Base-by-base conservation (phyloP, 2,888 invertebrate genomes). In the Girardia tigrina region DNA sequence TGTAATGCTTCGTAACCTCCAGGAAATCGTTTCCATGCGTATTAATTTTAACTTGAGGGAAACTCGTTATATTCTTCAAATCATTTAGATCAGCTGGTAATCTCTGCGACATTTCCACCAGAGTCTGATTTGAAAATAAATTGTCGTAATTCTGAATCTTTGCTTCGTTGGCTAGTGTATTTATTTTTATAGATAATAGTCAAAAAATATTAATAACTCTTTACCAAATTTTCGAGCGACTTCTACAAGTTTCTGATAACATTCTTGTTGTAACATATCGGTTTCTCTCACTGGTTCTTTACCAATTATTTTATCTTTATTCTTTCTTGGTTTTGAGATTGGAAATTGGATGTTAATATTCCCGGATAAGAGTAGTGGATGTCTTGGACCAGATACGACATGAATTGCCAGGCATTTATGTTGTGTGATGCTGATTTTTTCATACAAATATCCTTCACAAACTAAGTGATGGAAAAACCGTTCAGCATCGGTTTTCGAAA, bases 341-440 rank as follows among this genome's bases (percentile, higher is more conserved):
- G 73, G 42, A 29, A 73, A 16, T 70, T 36, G 73, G n/a, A 86
- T 86, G 82, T 87, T 87, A 0, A 81, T 77, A 78, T 83, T 82
- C 4, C 86, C 86, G 42, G 79, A 81, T 72, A 88, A 81, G 0
- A 89, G 82, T 42, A 87, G 87, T 56, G 87, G 84, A 1, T 90
- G 89, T 79, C 89, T 88, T 0, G 88, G 87, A 0, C 94, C 94
- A 27, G 90, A 85, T 81, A 88, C 88, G 28, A 93, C 83, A 83
- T 94, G 94, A 0, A 91, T 90, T 80, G 89, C 89, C 6, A 91
- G 90, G 81, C 91, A 91, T 80, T 92, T 87, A 77, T 86, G 90
- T 77, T 89, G 89, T 74, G 87, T 88, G 76, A 90, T 88, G 77
- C 89, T 88, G 78, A 92, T 86, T 42, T 89, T 87, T 85, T 93